Conservation (phyloP, 2,888 invertebrate genomes). For the Pristionchus entomophagus region DNA sequence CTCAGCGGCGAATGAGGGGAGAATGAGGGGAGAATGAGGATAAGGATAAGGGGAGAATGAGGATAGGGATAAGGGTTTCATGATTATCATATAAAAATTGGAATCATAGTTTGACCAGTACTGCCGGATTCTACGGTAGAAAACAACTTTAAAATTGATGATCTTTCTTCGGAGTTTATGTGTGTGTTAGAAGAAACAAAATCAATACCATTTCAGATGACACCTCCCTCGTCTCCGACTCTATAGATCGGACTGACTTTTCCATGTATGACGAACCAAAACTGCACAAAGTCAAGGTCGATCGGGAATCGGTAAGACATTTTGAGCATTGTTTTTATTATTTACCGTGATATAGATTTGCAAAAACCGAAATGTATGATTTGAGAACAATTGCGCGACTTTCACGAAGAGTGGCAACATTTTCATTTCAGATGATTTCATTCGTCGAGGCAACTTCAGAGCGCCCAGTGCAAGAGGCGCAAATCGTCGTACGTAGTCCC, state of each 20-base stretch:
- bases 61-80: too few species aligned
- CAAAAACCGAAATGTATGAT: background rate
- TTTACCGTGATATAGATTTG: background rate
- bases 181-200: too few species aligned
- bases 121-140: too few species aligned
- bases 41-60: too few species aligned
- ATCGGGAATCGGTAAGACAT: constrained; percentile 41
- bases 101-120: too few species aligned
- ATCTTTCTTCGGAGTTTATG: too few species aligned
- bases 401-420: background rate
- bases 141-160: too few species aligned
- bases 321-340: background rate
- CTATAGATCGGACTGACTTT: constrained; percentile 38
- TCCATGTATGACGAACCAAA: constrained; percentile 46
- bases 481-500: background rate
- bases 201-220: background rate
- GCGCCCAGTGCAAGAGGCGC: background rate
- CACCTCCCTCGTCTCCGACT: constrained; percentile 30
- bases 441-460: constrained; percentile 41
- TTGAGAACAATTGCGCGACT: too few species aligned
- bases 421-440: constrained; percentile 45
- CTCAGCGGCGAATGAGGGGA: too few species aligned
- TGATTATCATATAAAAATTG: too few species aligned
- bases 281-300: constrained; percentile 26
- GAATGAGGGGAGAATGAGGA: too few species aligned